Base-by-base conservation (phyloP, 2,113 vertebrate species). In the Mesembrinibis cayennensis region DNA sequence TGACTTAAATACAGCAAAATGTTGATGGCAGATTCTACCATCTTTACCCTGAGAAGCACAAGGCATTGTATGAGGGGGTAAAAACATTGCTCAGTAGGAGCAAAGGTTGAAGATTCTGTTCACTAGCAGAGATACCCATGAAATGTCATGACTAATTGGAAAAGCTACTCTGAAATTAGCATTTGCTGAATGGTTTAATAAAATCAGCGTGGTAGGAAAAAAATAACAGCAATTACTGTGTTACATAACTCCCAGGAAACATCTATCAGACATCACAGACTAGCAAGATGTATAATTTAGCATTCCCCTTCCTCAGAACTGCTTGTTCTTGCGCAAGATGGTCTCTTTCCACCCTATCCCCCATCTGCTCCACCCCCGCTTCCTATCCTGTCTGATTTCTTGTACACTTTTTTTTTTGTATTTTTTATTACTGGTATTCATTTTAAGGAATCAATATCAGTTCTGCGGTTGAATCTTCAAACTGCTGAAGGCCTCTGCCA, bases 251-350 rank as follows among this genome's bases (percentile, higher is more conserved):
- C 94, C 62, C 70, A 80, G 93, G 73, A 95, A 97, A 85, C 62
- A 92, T 97, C 84, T 84, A 90, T 82, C 91, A 97, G 96, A 95
- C 93, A 96, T 81, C 87, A 76, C 84, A 95, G 93, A 80, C 78
- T 94, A 65, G 87, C 78, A 50, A 87, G 78, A 94, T 87, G 71
- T 79, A 77, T 94, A 94, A 95, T 95, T 96, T 95, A 95, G 71
- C 82, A 82, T 91, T 93, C 89, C 89, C 58, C 84, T 91, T 97
- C 84, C 62, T 82, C 91, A 95, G 97, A 93, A 96, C 97, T 87
- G 89, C 93, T 89, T 96, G 97, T 96, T 97, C 96, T 80, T 93
- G 81, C 93, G 96, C 95, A 95, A 95, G 93, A 96, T 95, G 91
- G 91, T 91, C 78, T 73, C 71, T 95, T 93, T 93, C 89, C 74